A percentile compares a stretch with the other conserved stretches of the same genome.
Conservation (phyloP, 2,113 vertebrate genomes). For the Rhinoptilus africanus region DNA sequence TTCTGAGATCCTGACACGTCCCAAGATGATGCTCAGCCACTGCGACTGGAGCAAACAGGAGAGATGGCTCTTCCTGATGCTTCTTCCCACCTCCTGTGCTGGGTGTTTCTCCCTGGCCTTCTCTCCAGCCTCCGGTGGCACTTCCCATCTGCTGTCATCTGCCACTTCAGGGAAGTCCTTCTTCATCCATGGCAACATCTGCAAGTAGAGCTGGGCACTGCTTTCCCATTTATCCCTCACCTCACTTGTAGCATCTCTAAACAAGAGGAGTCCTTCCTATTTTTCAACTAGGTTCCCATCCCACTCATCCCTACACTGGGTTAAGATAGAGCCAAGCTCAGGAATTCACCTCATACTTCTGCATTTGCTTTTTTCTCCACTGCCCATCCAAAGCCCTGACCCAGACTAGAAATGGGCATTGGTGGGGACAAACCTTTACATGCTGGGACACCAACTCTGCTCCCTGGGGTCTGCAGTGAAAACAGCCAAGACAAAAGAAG, state of each 20-base stretch:
- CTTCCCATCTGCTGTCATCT: neutral
- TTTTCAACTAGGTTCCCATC: neutral
- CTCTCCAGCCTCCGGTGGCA: neutral
- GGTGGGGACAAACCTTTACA: neutral
- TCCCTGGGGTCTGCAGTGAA: neutral
- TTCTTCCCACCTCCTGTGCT: neutral
- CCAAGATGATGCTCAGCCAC: neutral
- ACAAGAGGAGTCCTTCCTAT: neutral
- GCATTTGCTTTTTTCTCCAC: neutral
- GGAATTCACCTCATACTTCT: neutral
- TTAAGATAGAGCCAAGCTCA: neutral
- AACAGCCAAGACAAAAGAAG: neutral
- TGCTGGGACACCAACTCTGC: neutral
- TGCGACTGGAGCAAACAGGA: neutral
- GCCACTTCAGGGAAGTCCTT: fast-evolving
- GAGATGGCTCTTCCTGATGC: neutral
- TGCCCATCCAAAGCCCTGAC: neutral
- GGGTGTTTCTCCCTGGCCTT: neutral
- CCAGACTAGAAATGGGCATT: neutral
- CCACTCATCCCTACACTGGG: neutral
- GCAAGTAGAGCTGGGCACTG: neutral
- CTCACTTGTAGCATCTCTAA: neutral
- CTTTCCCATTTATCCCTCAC: neutral
- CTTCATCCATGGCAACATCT: neutral
- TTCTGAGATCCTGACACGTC: neutral